phyloP scores from a whole-genome alignment of 2,888 invertebrate genomes.

The Peribatodes rhomboidaria region DNA sequence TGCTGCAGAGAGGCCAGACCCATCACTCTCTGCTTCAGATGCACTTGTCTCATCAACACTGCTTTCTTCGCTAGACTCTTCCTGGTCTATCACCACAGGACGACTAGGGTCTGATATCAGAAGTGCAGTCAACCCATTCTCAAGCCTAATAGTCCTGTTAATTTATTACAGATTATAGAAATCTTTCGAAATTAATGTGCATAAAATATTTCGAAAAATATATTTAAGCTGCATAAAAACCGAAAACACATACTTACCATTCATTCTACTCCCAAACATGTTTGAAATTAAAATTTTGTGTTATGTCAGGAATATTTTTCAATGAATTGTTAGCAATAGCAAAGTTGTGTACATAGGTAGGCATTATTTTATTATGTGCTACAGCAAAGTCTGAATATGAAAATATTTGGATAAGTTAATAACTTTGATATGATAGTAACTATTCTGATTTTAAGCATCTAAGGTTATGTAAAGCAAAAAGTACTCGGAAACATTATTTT shows the following conservation, averaged over 20 bases:
- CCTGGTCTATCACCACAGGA: constrained; percentile 57
- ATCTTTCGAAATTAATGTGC: not conserved
- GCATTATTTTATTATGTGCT: no score
- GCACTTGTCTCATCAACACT: constrained; percentile 56
- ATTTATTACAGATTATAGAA: constrained; percentile 3
- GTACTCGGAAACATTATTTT: not conserved
- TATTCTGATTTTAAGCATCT: not conserved
- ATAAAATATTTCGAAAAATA: not conserved
- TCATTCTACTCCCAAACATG: no score
- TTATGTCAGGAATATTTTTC: no score
- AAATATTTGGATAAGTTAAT: not conserved
- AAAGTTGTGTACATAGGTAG: no score
- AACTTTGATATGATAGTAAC: not conserved
- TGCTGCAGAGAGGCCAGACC: constrained; percentile 67
- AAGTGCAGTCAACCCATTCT: constrained; percentile 91
- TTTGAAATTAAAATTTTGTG: no score
- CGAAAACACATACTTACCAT: no score
- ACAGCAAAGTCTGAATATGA: no score
- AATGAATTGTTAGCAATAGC: no score
- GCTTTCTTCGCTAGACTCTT: constrained; percentile 68
- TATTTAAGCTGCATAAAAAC: no score
- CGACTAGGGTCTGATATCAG: constrained; percentile 89
- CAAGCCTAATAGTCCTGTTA: constrained; percentile 70
- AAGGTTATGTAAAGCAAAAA: no score
- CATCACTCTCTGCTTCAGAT: constrained; percentile 79